phyloP scores from a whole-genome alignment of 2,888 invertebrate genomes.

The Drosophila falleni region DNA sequence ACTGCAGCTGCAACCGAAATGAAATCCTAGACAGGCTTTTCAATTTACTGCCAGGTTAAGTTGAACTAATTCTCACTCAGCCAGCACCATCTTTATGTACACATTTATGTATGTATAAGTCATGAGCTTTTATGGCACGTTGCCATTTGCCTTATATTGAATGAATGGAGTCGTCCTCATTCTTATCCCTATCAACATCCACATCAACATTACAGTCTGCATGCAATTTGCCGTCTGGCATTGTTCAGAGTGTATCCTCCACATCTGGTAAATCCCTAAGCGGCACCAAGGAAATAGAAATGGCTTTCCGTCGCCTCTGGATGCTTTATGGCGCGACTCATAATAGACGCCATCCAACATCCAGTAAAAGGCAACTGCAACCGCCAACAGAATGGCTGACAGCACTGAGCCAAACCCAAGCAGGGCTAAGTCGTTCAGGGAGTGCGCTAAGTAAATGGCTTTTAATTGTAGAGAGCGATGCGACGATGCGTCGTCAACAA shows the following conservation, averaged over 20 bases:
- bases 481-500: conserved; percentile 21
- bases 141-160: conserved; percentile 66
- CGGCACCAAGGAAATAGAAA: conserved; percentile 59
- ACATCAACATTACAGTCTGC: conserved; percentile 21
- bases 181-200: conserved; percentile 15
- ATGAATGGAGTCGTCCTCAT: conserved; percentile 47
- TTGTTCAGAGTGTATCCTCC: conserved; percentile 53
- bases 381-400: conserved; percentile 24
- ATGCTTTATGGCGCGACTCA: conserved; percentile 51
- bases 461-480: conserved; percentile 41
- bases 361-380: conserved; percentile 10
- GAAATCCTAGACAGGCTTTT: conserved; percentile 47
- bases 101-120: conserved; percentile 4
- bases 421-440: conserved; percentile 48
- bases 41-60: conserved; percentile 59
- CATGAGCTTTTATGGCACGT: conserved; percentile 53
- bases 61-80: conserved; percentile 51
- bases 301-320: conserved; percentile 59
- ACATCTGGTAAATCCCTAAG: conserved; percentile 57
- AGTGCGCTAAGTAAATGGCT: conserved; percentile 56
- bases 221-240: conserved; percentile 56
- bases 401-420: conserved; percentile 36
- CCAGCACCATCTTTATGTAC: conserved; percentile 23
- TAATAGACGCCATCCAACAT: conserved; percentile 19
- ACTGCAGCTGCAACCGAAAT: conserved; percentile 15